Base-by-base conservation (phyloP, 2,888 invertebrate species). In the Deilephila elpenor region DNA sequence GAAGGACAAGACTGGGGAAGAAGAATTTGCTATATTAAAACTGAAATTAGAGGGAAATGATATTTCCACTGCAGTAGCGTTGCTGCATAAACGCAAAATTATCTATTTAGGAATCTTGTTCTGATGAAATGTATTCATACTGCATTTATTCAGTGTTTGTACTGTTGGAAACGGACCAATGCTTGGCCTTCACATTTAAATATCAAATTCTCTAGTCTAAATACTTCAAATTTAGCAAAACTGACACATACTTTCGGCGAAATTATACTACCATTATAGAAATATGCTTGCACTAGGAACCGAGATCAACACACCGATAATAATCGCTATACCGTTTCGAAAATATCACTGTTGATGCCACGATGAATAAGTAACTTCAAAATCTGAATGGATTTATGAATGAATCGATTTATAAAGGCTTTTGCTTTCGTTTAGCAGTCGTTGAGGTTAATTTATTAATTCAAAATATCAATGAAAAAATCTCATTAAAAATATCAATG, bases 21-120 rank as follows among this genome's bases (percentile, higher is more conserved):
- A 25, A 25, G 25, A 25, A 19, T 19, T 17, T 19, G 4, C 17
- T 56, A n/a, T 56, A 6, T 60, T n/a, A n/a, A 20, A 8, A 20
- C 25, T 25, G 25, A 60, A 25, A 29, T 29, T 5, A 60, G 44
- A 20, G 25, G 17, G n/a, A 67, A 20, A 44, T 25, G 20, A 67
- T 44, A 67, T 44, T 14, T 44, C 14, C 37, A 14, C 44, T 17
- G n/a, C 44, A 67, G n/a, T n/a, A 56, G n/a, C 56, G 20, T 20
- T 67, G 64, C 64, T 67, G 20, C 44, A 44, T 20, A 14, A 14
- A 44, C 44, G 20, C 64, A 67, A 67, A 44, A 25, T 51, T 44
- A 67, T 67, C 64, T 67, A 67, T 67, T 67, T 67, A 67, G 64
- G 64, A 67, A 67, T 67, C 64, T 67, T 44, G 5, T 62, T 34